Conservation (phyloP, 2,888 invertebrate genomes). For the Apamea crenata region DNA sequence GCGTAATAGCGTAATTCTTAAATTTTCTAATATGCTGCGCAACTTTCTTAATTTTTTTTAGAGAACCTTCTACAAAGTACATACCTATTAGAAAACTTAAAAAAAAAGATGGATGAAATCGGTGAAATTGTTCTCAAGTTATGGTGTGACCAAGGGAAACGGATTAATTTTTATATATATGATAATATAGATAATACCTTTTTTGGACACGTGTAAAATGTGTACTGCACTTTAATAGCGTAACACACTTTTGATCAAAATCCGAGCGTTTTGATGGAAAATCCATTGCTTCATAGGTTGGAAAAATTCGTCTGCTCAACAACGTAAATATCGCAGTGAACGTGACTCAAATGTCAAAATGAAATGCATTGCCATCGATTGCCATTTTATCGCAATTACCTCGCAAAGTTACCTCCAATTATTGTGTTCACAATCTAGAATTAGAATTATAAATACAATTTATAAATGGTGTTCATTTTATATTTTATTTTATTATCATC, state of each 20-base stretch:
- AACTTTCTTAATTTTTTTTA: too few relatives aligned
- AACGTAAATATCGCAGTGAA: background rate
- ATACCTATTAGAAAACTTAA: too few relatives aligned
- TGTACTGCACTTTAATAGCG: background rate
- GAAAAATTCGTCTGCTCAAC: background rate
- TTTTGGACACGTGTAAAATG: background rate
- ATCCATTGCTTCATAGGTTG: background rate
- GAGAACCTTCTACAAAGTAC: too few relatives aligned
- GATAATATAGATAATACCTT: too few relatives aligned
- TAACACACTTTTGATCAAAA: background rate
- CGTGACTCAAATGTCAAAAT: too few relatives aligned
- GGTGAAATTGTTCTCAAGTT: too few relatives aligned
- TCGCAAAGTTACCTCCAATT: background rate
- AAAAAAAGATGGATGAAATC: too few relatives aligned
- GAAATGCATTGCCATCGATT: background rate
- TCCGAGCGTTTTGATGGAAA: background rate
- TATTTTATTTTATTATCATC: conserved; percentile 3
- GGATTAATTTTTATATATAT: too few relatives aligned
- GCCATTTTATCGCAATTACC: background rate
- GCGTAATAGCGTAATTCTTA: too few relatives aligned
- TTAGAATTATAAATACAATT: background rate
- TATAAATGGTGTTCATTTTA: background rate
- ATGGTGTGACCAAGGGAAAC: too few relatives aligned
- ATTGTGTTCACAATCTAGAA: conserved; percentile 7
- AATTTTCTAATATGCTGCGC: too few relatives aligned